These are phyloP conservation scores for Crypturellus tataupa DNA, from an alignment of 2,797 vertebrate species.

Conservation along the genomic window DNA sequence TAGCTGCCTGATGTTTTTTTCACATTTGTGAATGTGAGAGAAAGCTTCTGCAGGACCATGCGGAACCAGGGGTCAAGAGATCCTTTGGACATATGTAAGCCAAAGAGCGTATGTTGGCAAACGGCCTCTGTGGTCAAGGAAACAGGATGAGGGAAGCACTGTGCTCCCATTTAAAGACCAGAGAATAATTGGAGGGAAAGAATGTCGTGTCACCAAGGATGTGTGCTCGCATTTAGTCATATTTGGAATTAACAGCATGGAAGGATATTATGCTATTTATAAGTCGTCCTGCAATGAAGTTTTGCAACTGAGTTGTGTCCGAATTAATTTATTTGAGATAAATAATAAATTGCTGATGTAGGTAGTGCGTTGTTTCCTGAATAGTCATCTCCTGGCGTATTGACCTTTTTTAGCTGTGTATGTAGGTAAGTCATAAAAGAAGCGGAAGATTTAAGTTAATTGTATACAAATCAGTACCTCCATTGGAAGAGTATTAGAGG, in stretches of 20 bases:
- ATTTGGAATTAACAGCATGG: not conserved
- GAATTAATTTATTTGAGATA: not conserved
- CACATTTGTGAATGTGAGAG: not conserved
- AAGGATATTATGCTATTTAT: not conserved
- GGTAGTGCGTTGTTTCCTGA: not conserved
- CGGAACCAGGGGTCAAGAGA: constrained; percentile 20
- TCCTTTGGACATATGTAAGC: constrained; percentile 1
- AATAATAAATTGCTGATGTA: not conserved
- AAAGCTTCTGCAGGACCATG: not conserved
- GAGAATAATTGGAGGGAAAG: constrained; percentile 9
- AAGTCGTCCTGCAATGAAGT: not conserved
- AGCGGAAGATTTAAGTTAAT: not conserved
- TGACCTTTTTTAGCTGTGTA: not conserved
- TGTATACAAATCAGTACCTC: not conserved
- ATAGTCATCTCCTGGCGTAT: not conserved
- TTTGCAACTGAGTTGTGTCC: not conserved
- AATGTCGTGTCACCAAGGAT: not conserved
- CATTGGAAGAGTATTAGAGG: not conserved
- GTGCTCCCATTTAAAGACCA: constrained; percentile 5
- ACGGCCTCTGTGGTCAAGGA: not conserved
- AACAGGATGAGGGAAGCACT: not conserved
- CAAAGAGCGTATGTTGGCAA: not conserved
- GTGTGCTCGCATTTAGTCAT: constrained; percentile 6
- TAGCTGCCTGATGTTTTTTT: not conserved
- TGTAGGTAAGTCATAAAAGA: not conserved